Percentiles rank a stretch among this genome's conserved stretches.
phyloP scores from a whole-genome alignment of 53 echinoderm and acorn worm genomes.

The Luidia sarsii region DNA sequence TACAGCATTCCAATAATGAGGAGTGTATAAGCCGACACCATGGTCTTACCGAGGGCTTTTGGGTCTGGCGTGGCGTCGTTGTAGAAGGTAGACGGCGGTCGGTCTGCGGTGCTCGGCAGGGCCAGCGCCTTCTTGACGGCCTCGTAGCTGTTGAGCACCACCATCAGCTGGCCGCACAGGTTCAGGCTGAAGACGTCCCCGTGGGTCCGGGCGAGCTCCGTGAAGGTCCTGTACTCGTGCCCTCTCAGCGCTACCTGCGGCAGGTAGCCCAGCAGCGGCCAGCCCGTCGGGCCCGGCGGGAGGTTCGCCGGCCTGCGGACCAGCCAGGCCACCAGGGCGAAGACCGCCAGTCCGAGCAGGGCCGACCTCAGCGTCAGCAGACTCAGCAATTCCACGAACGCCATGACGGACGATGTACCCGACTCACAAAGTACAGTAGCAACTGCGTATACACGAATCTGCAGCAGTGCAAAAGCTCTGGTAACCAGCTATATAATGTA shows the following conservation, averaged over 20 bases:
- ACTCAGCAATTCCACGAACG: neutral
- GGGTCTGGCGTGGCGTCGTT: neutral
- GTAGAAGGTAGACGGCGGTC: neutral
- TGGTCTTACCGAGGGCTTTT: neutral
- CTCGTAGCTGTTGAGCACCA: neutral
- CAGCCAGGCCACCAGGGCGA: slow-evolving; percentile 6
- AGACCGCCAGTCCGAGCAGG: neutral
- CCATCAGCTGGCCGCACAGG: slow-evolving; percentile 3
- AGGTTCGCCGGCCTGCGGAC: slow-evolving; percentile 34
- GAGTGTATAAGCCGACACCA: neutral
- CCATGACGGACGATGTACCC: too few species aligned
- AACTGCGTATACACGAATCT: too few species aligned
- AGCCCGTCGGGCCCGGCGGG: slow-evolving; percentile 41
- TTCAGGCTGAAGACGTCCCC: slow-evolving; percentile 4
- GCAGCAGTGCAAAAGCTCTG: too few species aligned
- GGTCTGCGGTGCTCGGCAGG: slow-evolving; percentile 6
- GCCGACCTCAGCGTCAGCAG: neutral
- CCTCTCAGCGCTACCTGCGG: neutral
- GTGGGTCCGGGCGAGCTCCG: neutral
- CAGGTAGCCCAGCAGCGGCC: slow-evolving; percentile 35
- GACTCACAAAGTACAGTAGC: too few species aligned
- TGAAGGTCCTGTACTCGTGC: neutral
- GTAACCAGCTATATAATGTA: too few species aligned
- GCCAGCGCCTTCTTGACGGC: neutral
- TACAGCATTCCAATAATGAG: too few species aligned